Evolutionary conservation across 2,113 vertebrate species (phyloP), one percentile per base, ranked within the genome.

Genomic region (Osmerus mordax): DNA sequence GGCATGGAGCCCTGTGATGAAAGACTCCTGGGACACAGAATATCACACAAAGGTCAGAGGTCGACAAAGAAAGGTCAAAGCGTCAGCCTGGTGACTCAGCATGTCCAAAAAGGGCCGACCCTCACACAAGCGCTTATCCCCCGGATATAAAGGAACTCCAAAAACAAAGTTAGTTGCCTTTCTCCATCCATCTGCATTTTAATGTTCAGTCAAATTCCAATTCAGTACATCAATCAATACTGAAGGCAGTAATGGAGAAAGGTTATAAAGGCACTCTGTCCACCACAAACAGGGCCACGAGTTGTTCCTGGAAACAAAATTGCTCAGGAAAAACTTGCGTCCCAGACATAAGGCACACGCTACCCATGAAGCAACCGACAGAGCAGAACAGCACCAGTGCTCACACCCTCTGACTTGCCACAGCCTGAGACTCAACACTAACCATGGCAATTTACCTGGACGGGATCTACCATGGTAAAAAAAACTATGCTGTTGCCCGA

Each of bases 1-100:
- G 0, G 97, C 94, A 41, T 94, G 91, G 73, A 99, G 94, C 73
- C 96, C 93, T 8, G 91, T 91, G 70, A 99, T 96, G 81, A 94
- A 74, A 9, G 96, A 93, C 89, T 99, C 97, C 97, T 99, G 89
- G 72, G 81, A 82, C 81, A 84, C 18, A 55, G 52, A 78, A 64
- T 23, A 56, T 15, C 67, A 78, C 23, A 64, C 67, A 59, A 23
- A 41, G n/a, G 28, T 80, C 36, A 79, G 56, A 61, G 19, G 51
- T 80, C 72, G 61, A 53, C 41, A 5, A 2, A 15, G 13, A 62
- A 19, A 29, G 61, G 16, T 64, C 61, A 18, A 64, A 65, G 25
- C 23, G n/a, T n/a, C 29, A 69, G 52, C 63, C 11, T 62, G 47
- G 14, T 29, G 72, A 54, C 61, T 29, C 15, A 11, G 16, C 15